Evolutionary conservation across 2,888 invertebrate genomes (phyloP).

Genomic region (Altica lythri): DNA sequence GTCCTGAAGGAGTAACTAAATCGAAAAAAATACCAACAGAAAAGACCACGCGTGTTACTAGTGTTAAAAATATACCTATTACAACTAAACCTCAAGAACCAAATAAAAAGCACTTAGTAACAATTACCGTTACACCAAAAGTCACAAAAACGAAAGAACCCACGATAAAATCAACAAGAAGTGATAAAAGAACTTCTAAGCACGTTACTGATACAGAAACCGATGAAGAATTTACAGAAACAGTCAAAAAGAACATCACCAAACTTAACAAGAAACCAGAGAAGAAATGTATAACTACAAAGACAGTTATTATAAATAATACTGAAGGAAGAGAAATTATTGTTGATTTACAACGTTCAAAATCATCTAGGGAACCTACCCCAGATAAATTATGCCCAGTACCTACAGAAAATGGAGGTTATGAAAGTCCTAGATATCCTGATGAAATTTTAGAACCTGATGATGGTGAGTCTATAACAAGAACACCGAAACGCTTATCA

Average conservation of each 20-base stretch:
- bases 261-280: constrained; percentile 31
- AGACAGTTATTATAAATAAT: constrained; percentile 59
- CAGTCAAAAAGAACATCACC: constrained; percentile 7
- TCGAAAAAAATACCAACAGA: constrained; percentile 25
- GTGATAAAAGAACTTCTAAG: no score
- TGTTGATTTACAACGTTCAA: constrained; percentile 72
- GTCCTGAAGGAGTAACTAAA: constrained; percentile 34
- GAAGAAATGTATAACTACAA: constrained; percentile 60
- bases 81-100: constrained; percentile 27
- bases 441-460: constrained; percentile 78
- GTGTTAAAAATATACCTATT: constrained; percentile 27
- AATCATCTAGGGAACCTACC: constrained; percentile 76
- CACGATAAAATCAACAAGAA: constrained; percentile 30
- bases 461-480: constrained; percentile 61
- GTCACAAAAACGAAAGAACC: constrained; percentile 26
- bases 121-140: constrained; percentile 45
- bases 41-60: constrained; percentile 25
- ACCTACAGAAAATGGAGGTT: constrained; percentile 62
- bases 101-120: constrained; percentile 42
- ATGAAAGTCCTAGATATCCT: constrained; percentile 71
- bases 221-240: constrained; percentile 36
- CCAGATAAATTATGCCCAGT: constrained; percentile 73
- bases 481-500: constrained; percentile 54
- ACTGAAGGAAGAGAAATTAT: constrained; percentile 65
- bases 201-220: constrained; percentile 42